These are phyloP conservation scores for Volucella inflata DNA, from an alignment of 2,888 invertebrate species.

Conservation along the genomic window DNA sequence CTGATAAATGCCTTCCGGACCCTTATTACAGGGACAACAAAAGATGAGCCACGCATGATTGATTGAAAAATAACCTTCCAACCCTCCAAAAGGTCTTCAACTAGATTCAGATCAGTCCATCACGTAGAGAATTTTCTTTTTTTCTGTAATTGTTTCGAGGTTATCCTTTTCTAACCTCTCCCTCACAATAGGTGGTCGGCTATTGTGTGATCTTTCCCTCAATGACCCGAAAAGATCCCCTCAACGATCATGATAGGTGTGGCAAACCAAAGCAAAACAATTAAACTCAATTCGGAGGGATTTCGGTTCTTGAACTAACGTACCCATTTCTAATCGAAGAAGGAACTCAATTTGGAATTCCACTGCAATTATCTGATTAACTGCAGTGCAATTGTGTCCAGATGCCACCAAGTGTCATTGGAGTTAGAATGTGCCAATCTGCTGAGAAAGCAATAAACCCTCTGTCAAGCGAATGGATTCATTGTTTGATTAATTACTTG, in stretches of 20 bases:
- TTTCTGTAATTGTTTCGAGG: constrained; percentile 57
- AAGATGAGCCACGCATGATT: constrained; percentile 66
- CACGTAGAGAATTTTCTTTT: constrained; percentile 30
- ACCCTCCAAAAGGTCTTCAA: constrained; percentile 41
- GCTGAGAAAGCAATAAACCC: constrained; percentile 49
- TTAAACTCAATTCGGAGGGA: background rate
- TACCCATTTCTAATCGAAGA: background rate
- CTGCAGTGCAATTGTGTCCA: constrained; percentile 33
- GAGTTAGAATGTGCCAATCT: constrained; percentile 11
- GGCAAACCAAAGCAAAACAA: constrained; percentile 54
- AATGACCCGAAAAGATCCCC: constrained; percentile 29
- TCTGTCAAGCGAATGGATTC: constrained; percentile 27
- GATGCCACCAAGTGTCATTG: constrained; percentile 40
- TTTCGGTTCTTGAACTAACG: background rate
- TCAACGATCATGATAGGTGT: constrained; percentile 36
- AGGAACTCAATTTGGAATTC: constrained; percentile 54
- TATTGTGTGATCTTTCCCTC: constrained; percentile 39
- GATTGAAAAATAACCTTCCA: constrained; percentile 48
- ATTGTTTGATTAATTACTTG: constrained; percentile 48
- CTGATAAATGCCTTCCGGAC: constrained; percentile 61
- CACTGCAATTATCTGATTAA: constrained; percentile 63
- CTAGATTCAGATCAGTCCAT: constrained; percentile 47
- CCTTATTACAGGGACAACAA: constrained; percentile 46
- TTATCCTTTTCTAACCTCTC: constrained; percentile 64
- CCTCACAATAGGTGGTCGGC: constrained; percentile 66